A percentile compares a stretch with the other conserved stretches of the same genome.
Conservation (phyloP, 2,113 vertebrate species). For the Notothenia rossii region DNA sequence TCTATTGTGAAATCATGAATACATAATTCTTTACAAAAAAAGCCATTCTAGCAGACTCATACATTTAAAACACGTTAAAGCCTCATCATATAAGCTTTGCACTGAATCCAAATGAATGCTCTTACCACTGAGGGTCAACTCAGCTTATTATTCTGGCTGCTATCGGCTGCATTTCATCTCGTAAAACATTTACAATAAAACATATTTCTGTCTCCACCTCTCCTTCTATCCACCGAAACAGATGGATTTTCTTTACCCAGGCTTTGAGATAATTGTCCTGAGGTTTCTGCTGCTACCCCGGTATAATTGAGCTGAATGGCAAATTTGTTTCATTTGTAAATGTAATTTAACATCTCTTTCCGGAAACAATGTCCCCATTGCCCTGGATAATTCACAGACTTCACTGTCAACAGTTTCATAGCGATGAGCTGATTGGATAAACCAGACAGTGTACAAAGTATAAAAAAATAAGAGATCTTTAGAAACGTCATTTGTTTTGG, state of each 20-base stretch:
- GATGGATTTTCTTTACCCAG: neutral
- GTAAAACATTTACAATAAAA: neutral
- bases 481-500: neutral
- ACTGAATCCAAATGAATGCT: neutral
- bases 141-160: neutral
- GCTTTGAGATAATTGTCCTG: neutral
- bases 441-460: too few relatives aligned
- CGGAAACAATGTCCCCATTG: neutral
- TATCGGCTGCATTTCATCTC: neutral
- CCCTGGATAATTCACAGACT: neutral
- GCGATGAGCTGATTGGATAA: neutral
- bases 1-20: too few relatives aligned
- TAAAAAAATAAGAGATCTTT: neutral
- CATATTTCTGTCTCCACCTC: neutral
- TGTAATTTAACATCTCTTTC: slow-evolving; percentile 4
- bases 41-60: neutral
- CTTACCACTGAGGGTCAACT: neutral
- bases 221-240: neutral
- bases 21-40: neutral
- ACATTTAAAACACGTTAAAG: neutral
- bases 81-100: slow-evolving; percentile 1
- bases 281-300: neutral
- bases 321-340: neutral
- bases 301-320: neutral
- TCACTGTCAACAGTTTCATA: neutral